These are phyloP conservation scores for Sphyrna mokarran DNA, from an alignment of 2,113 vertebrate species.

Conservation along the genomic window DNA sequence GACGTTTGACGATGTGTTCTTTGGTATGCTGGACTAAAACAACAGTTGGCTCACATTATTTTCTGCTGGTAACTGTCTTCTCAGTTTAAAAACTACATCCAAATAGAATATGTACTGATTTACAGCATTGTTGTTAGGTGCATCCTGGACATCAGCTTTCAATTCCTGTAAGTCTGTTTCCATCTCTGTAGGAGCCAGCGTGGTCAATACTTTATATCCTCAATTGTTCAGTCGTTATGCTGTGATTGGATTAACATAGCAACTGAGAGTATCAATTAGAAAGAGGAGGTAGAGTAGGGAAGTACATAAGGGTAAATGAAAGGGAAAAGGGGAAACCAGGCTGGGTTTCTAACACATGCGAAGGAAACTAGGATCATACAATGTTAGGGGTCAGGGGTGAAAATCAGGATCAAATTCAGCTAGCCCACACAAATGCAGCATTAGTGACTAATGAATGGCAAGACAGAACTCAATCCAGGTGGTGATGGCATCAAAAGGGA, in stretches of 20 bases:
- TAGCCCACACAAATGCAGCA: constrained; percentile 43
- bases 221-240: constrained; percentile 38
- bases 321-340: constrained; percentile 40
- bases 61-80: constrained; percentile 26
- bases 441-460: constrained; percentile 40
- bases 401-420: constrained; percentile 41
- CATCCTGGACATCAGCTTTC: constrained; percentile 7
- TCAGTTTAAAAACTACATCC: neutral
- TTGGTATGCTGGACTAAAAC: constrained; percentile 6
- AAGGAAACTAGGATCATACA: constrained; percentile 42
- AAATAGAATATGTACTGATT: neutral
- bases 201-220: constrained; percentile 40
- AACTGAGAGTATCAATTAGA: constrained; percentile 41
- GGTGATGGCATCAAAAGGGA: constrained; percentile 41
- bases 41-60: neutral
- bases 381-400: neutral
- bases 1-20: neutral
- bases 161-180: constrained; percentile 36
- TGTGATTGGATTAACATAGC: constrained; percentile 37
- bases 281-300: constrained; percentile 39
- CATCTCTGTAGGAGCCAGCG: constrained; percentile 15
- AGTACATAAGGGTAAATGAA: constrained; percentile 45
- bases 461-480: constrained; percentile 44
- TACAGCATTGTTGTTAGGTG: constrained; percentile 7
- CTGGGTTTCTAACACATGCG: constrained; percentile 42